Conservation (phyloP, 1,140 invertebrate species). For the Drosophila bocki region DNA sequence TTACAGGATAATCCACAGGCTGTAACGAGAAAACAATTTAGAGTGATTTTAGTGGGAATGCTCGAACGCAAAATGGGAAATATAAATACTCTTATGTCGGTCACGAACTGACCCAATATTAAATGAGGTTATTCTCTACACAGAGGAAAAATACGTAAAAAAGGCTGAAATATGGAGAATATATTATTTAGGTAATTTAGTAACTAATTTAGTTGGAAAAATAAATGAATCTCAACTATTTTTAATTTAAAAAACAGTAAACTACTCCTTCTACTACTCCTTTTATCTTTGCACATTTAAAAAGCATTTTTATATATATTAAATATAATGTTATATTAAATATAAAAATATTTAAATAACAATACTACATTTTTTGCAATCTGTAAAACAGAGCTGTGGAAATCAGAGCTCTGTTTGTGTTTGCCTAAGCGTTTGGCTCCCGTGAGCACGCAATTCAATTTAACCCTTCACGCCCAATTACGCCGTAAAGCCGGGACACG, state of each 20-base stretch:
- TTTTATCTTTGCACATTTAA: not conserved
- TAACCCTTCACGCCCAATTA: conserved; percentile 82
- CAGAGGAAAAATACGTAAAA: not conserved
- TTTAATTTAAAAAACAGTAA: not conserved
- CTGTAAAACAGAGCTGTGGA: conserved; percentile 7
- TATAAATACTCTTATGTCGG: conserved; percentile 37
- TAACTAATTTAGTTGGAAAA: not conserved
- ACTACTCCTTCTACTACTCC: not conserved
- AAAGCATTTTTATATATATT: not conserved
- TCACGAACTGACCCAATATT: conserved; percentile 29
- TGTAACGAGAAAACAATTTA: conserved; percentile 53
- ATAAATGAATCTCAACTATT: not conserved
- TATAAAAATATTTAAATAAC: not conserved
- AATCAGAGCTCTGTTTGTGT: conserved; percentile 51
- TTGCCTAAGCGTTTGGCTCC: conserved; percentile 48
- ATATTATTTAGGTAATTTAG: not conserved
- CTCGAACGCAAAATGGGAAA: conserved; percentile 22
- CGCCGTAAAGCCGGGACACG: conserved; percentile 54
- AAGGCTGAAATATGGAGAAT: not conserved
- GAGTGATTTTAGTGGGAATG: conserved; percentile 24
- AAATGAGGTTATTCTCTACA: conserved; percentile 18
- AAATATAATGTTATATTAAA: not conserved
- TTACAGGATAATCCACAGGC: conserved; percentile 51
- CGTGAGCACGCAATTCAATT: conserved; percentile 77
- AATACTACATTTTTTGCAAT: not conserved